Percentiles rank a stretch among this genome's conserved stretches.
Conservation (phyloP, 2,888 invertebrate genomes). For the Heterodera filipjevi region DNA sequence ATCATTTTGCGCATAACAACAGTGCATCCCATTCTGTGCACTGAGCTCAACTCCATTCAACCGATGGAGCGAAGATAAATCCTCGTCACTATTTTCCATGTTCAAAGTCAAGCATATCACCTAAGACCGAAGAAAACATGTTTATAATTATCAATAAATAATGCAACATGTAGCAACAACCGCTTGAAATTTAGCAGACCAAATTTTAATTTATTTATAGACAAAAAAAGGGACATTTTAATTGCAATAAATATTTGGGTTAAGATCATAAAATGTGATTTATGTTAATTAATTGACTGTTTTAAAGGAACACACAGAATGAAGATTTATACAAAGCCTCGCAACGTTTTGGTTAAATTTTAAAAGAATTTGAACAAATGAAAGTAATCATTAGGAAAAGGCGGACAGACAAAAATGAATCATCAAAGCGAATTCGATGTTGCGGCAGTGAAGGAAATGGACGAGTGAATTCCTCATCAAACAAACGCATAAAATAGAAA, state of each 20-base stretch:
- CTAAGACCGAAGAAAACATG: no score
- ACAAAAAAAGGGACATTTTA: no score
- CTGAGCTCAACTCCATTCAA: neutral
- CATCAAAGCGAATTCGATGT: slow-evolving; percentile 11
- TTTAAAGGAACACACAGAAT: no score
- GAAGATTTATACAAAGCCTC: no score
- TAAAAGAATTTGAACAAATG: neutral
- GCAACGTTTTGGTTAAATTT: slow-evolving; percentile 19
- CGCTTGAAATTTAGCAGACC: no score
- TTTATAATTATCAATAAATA: no score
- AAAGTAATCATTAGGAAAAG: neutral
- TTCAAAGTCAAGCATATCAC: neutral
- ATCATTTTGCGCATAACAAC: no score
- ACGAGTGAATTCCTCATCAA: neutral
- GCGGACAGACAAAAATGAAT: neutral
- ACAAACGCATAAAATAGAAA: neutral
- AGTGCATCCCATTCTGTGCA: neutral
- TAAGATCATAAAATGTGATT: no score
- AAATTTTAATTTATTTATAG: no score
- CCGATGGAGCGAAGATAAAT: neutral
- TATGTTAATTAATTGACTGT: no score
- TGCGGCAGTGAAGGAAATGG: slow-evolving; percentile 11
- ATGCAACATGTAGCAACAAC: no score
- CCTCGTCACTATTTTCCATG: neutral
- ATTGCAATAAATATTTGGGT: no score